Percentiles rank a stretch among this genome's conserved stretches.
These are phyloP conservation scores for Apostichopus leukothele DNA, from an alignment of 53 echinoderm and acorn worm genomes.

Conservation along the genomic window DNA sequence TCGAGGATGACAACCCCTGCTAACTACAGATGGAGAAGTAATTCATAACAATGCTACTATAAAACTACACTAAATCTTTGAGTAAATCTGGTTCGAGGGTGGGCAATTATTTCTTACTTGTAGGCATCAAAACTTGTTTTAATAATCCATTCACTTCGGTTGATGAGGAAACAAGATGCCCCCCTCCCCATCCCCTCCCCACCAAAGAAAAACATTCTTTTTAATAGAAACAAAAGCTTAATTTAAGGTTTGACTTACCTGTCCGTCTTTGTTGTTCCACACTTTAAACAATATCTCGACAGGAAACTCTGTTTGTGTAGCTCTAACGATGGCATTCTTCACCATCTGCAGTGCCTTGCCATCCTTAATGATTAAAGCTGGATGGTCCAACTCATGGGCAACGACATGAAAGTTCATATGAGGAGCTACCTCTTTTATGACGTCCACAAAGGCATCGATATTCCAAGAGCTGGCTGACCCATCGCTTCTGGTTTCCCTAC, in stretches of 20 bases:
- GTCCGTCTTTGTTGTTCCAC: slow-evolving; percentile 97
- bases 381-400: slow-evolving; percentile 81
- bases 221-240: background rate
- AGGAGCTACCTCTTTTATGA: slow-evolving; percentile 80
- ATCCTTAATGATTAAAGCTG: slow-evolving; percentile 75
- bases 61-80: too few species aligned
- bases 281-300: slow-evolving; percentile 81
- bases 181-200: background rate
- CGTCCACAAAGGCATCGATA: slow-evolving; percentile 84
- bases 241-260: slow-evolving; percentile 51
- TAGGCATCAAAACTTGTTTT: too few species aligned
- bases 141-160: too few species aligned
- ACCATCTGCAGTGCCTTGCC: slow-evolving; percentile 77
- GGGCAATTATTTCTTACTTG: too few species aligned
- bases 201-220: background rate
- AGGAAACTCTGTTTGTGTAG: slow-evolving; percentile 81
- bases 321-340: slow-evolving; percentile 81
- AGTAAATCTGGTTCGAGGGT: too few species aligned
- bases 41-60: too few species aligned
- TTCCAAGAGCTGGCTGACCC: slow-evolving; percentile 79
- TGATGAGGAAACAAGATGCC: too few species aligned
- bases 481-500: slow-evolving; percentile 76
- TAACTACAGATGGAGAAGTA: too few species aligned
- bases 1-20: too few species aligned
- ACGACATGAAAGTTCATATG: slow-evolving; percentile 93